phyloP scores from a whole-genome alignment of 2,888 invertebrate genomes.

The Sipha maydis region DNA sequence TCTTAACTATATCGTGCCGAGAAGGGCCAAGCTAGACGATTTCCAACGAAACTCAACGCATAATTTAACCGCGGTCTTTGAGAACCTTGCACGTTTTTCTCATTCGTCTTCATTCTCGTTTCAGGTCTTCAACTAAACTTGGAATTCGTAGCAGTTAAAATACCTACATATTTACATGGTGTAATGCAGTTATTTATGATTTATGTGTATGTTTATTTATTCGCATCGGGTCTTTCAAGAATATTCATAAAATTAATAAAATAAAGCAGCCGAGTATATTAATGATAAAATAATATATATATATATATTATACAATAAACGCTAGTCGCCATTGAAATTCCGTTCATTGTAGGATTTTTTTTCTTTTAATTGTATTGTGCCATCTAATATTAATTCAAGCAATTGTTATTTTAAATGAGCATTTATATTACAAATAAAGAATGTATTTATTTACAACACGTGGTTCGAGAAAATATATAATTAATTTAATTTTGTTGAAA shows the following conservation, averaged over 20 bases:
- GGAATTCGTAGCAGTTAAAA: too few species aligned
- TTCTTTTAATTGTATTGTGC: neutral
- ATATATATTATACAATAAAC: neutral
- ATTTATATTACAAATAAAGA: neutral
- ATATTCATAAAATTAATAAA: neutral
- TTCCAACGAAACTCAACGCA: too few species aligned
- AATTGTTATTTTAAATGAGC: neutral
- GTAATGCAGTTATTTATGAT: too few species aligned
- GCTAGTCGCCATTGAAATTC: slow-evolving; percentile 35
- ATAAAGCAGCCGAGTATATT: neutral
- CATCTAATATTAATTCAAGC: neutral
- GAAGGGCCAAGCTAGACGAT: too few species aligned
- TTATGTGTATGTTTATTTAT: too few species aligned
- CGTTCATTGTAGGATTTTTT: slow-evolving; percentile 1
- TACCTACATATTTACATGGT: too few species aligned
- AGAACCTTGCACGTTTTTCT: too few species aligned
- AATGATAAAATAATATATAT: neutral
- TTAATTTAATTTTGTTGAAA: neutral
- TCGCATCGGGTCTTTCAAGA: too few species aligned
- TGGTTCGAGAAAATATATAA: neutral
- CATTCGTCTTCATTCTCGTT: too few species aligned
- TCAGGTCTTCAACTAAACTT: too few species aligned
- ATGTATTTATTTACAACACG: neutral
- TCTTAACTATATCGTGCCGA: too few species aligned
- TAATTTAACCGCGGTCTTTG: too few species aligned